Evolutionary conservation across 1,140 invertebrate genomes (phyloP).

Genomic region (Marisa cornuarietis): DNA sequence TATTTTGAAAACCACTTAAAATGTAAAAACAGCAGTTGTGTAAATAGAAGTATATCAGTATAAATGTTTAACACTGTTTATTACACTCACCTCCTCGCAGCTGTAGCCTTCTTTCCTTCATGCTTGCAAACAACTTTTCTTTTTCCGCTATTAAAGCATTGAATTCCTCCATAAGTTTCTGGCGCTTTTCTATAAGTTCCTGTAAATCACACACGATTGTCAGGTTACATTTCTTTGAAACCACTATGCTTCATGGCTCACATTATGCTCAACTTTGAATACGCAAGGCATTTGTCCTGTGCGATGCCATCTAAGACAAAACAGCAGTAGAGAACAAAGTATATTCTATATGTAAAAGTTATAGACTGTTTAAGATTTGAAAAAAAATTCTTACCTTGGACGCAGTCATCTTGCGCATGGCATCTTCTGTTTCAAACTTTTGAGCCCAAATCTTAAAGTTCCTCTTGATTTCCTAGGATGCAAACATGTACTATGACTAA

Average conservation of each 20-base stretch:
- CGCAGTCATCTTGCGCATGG: slow-evolving; percentile 89
- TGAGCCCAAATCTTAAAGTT: slow-evolving; percentile 97
- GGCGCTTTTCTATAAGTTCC: slow-evolving; percentile 94
- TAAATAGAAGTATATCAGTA: too few species aligned
- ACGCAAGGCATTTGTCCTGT: too few species aligned
- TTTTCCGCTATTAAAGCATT: slow-evolving; percentile 75
- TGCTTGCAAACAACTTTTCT: slow-evolving; percentile 78
- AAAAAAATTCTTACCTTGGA: slow-evolving; percentile 77
- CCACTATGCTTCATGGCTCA: too few species aligned
- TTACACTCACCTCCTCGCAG: slow-evolving; percentile 83
- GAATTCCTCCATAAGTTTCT: slow-evolving; percentile 88
- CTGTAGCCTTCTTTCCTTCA: slow-evolving; percentile 82
- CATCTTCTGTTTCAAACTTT: slow-evolving; percentile 96
- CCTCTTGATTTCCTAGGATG: slow-evolving; percentile 92
- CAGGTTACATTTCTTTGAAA: not conserved
- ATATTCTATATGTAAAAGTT: not conserved
- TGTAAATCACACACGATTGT: slow-evolving; percentile 49
- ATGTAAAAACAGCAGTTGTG: too few species aligned
- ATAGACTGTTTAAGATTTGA: not conserved
- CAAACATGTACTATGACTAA: slow-evolving; percentile 5
- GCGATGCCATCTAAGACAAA: too few species aligned
- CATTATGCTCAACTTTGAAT: not conserved
- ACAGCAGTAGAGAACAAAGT: too few species aligned
- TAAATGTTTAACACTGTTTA: not conserved
- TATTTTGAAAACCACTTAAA: too few species aligned